Base-by-base conservation (phyloP, 2,113 vertebrate genomes). In the Bos javanicus region DNA sequence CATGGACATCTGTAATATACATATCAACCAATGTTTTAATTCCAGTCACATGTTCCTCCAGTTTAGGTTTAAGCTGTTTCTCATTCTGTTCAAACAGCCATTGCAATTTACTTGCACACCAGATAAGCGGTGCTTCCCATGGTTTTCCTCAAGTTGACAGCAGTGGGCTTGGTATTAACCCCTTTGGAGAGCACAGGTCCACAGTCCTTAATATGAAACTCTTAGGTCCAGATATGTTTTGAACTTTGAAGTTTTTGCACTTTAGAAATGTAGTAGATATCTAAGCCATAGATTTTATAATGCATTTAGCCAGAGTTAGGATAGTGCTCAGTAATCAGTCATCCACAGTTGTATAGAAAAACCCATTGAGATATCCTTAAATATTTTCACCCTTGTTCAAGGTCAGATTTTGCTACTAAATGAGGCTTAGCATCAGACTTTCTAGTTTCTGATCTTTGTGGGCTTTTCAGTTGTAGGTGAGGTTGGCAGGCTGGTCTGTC, bases 1-100 rank as follows among this genome's bases (percentile, higher is more conserved):
- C 83, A 39, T 3, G 5, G 84, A 36, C 84, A 76, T 89, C 85
- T 59, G 19, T 50, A 59, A 52, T 43, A 3, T 13, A 48, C 64
- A 23, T n/a, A 54, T 90, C 82, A 94, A 81, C 71, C 84, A 90
- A 56, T 46, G 10, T 59, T 91, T 95, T 57, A 54, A 93, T 95
- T 95, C 85, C 67, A 87, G 36, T 92, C 81, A 92, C 0, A 7
- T 9, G 67, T 50, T 62, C 81, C 25, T 59, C 21, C 48, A 56
- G 59, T 50, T 87, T 93, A 85, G 84, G 81, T 67, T 82, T 88
- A 48, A 95, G 17, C 56, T 87, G 57, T 52, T 94, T 94, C 52
- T 74, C 50, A 80, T 94, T 97, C 83, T 91, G 57, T 82, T 93
- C 89, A 81, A 87, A 93, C 15, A 84, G 57, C 96, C 96, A 54